Conservation (phyloP, 2,113 vertebrate species). For the Phainopepla nitens region DNA sequence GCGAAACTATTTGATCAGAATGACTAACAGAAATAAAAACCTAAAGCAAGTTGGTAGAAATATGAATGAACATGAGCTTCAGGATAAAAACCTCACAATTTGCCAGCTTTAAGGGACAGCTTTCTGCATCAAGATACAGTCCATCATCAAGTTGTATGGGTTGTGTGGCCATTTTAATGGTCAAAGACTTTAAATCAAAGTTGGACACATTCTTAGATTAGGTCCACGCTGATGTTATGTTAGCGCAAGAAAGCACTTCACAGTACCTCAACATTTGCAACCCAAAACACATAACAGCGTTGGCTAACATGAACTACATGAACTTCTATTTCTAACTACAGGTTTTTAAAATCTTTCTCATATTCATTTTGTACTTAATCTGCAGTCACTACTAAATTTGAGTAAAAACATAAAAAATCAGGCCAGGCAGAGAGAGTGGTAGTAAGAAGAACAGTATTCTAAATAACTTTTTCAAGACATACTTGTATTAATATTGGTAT, state of each 20-base stretch:
- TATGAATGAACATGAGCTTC: not conserved
- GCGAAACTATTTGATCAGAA: not conserved
- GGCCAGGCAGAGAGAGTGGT: not conserved
- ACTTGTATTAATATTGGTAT: not conserved
- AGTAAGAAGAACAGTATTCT: not conserved
- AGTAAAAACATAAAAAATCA: not conserved
- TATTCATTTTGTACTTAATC: not conserved
- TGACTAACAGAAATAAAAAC: not conserved
- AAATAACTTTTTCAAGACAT: not conserved
- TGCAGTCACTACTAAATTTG: not conserved
- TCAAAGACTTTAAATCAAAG: not conserved
- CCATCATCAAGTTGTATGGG: not conserved
- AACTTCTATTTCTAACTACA: not conserved
- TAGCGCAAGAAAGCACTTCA: not conserved
- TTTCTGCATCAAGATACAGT: not conserved
- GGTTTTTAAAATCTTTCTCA: not conserved
- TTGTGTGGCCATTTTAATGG: not conserved
- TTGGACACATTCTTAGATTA: not conserved
- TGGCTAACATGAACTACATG: rapidly evolving
- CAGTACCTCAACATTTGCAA: not conserved
- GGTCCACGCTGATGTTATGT: not conserved
- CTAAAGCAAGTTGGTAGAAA: not conserved
- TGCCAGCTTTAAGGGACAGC: not conserved
- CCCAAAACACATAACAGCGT: not conserved
- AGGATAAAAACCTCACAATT: not conserved